Evolutionary conservation across 2,797 vertebrate species (phyloP).

Genomic region (Tokudaia tokunoshimensis): DNA sequence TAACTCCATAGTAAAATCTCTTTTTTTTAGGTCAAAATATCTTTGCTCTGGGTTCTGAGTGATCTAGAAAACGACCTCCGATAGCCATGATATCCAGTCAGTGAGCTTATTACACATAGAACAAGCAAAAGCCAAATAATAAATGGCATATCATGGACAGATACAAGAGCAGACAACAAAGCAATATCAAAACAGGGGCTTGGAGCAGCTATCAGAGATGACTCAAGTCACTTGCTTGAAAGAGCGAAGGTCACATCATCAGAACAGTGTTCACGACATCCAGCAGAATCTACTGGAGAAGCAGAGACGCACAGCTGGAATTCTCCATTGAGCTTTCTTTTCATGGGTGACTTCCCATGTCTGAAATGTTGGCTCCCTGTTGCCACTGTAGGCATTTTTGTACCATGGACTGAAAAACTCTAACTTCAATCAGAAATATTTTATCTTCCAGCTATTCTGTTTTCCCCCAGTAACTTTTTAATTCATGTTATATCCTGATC

Average conservation of each 20-base stretch:
- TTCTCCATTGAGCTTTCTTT: background rate
- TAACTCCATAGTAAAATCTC: slow-evolving; percentile 16
- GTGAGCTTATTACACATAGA: background rate
- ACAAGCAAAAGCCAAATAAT: background rate
- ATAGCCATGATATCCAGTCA: background rate
- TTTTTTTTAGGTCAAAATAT: background rate
- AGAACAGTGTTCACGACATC: background rate
- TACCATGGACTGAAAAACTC: no score
- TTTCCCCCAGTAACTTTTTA: background rate
- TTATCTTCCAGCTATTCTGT: background rate
- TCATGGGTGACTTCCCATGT: background rate
- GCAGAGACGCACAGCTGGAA: background rate
- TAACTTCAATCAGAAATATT: background rate
- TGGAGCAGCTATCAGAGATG: background rate
- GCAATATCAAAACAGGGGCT: background rate
- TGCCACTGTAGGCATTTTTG: background rate
- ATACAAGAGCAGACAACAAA: background rate
- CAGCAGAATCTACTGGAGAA: background rate
- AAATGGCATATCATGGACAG: background rate
- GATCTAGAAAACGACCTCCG: background rate
- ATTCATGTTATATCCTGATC: background rate
- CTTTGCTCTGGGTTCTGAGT: background rate
- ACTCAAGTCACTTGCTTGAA: background rate
- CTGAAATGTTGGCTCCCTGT: background rate
- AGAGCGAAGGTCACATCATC: background rate